Evolutionary conservation across 2,797 vertebrate species (phyloP).

Genomic region (Takifugu ocellatus): DNA sequence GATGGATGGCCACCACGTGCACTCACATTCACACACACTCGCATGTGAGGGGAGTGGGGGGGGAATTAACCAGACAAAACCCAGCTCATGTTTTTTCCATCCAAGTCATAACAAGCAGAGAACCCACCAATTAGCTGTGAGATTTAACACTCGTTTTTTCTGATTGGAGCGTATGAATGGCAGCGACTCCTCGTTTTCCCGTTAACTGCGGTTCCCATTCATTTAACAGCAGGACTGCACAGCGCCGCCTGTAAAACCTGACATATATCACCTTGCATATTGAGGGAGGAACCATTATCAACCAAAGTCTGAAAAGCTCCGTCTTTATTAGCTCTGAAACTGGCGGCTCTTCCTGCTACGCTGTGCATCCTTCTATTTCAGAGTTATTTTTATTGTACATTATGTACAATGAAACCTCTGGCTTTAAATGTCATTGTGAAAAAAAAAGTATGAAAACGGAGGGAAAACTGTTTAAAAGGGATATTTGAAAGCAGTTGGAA

Average conservation of each 20-base stretch:
- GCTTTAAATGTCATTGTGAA: constrained; percentile 8
- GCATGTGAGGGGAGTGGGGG: constrained; percentile 11
- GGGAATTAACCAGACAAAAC: constrained; percentile 66
- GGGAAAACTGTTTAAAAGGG: neutral
- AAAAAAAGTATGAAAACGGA: constrained; percentile 1
- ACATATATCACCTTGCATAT: constrained; percentile 57
- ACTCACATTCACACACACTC: constrained; percentile 12
- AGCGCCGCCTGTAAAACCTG: constrained; percentile 50
- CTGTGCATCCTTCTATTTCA: constrained; percentile 6
- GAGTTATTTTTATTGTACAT: constrained; percentile 5
- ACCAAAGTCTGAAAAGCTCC: constrained; percentile 16
- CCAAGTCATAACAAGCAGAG: constrained; percentile 39
- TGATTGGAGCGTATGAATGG: constrained; percentile 8
- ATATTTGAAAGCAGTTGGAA: neutral
- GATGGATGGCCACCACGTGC: constrained; percentile 55
- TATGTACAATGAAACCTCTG: constrained; percentile 8
- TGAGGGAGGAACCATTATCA: constrained; percentile 18
- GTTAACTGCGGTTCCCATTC: constrained; percentile 43
- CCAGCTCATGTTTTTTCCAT: constrained; percentile 38
- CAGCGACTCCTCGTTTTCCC: neutral
- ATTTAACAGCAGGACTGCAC: constrained; percentile 56
- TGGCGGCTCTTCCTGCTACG: neutral
- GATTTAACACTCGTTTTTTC: constrained; percentile 39
- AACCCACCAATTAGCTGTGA: constrained; percentile 41
- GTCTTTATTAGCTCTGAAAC: constrained; percentile 45